Base-by-base conservation (phyloP, 2,888 invertebrate species). In the Watsonalla binaria region DNA sequence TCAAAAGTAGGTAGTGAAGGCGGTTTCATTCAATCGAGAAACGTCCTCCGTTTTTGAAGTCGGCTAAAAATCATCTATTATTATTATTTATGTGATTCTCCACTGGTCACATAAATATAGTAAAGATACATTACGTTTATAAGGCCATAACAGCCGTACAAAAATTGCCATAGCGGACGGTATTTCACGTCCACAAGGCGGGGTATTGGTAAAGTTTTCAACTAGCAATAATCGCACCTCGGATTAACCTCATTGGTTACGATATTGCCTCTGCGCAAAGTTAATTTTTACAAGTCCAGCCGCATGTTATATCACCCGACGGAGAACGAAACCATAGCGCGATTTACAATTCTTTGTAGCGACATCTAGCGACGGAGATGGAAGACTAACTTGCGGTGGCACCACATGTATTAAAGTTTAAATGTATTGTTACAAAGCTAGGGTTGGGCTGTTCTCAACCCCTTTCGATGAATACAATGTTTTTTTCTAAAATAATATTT, bases 161-260 rank as follows among this genome's bases (percentile, higher is more conserved):
- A 95, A 96, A 95, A 95, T 95, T 95, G 95, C 94, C 95, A 92
- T 93, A 92, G 94, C 92, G 94, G 94, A 93, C 94, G 94, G 92
- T 95, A 93, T 96, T 96, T 94, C 95, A 95, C 94, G 94, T 93
- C 94, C 94, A 92, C 94, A 92, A 90, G 94, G 95, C 95, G 95
- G 95, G 95, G 95, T 95, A 96, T 96, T 96, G 96, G 96, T 95
- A 94, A 95, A 96, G 95, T 96, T 95, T 95, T 95, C 95, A 96
- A 96, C 95, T 95, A 95, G 95, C 95, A 96, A 96, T 95, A 95
- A 95, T 94, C 94, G 94, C 95, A 94, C 94, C 95, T 95, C 95
- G 94, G 95, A 94, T 93, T 90, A 92, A 94, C 96, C 94, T 96
- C 96, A 96, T 95, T 92, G 95, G 95, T 95, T 96, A 96, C 95